Conservation (phyloP, 2,888 invertebrate species). For the Maniola hyperantus region DNA sequence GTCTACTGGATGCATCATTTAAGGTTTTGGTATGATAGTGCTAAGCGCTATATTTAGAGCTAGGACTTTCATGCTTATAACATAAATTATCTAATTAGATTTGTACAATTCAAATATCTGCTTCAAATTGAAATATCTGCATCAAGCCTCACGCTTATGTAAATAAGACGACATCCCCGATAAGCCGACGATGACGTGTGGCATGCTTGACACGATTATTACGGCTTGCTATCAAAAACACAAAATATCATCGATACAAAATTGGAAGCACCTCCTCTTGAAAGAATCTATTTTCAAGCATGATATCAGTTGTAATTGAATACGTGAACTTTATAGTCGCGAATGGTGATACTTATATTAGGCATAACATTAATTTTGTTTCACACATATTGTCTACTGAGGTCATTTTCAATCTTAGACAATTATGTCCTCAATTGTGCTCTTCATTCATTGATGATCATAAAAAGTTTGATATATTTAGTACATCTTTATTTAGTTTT, state of each 20-base stretch:
- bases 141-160: no score
- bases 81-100: no score
- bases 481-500: neutral
- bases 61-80: no score
- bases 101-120: no score
- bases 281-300: slow-evolving; percentile 9
- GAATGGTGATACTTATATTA: neutral
- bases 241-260: neutral
- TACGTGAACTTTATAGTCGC: slow-evolving; percentile 9
- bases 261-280: neutral
- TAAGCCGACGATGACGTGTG: no score
- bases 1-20: no score
- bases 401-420: slow-evolving; percentile 33
- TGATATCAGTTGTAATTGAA: slow-evolving; percentile 6
- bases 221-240: no score
- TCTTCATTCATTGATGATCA: neutral
- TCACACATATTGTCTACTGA: slow-evolving; percentile 20
- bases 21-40: no score
- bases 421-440: slow-evolving; percentile 34
- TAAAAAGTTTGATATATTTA: neutral
- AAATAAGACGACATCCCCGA: no score
- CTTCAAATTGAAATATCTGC: no score
- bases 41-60: no score
- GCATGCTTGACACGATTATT: no score
- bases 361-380: slow-evolving; percentile 23